These are phyloP conservation scores for Zootoca vivipara DNA, from an alignment of 2,113 vertebrate species.

Conservation along the genomic window DNA sequence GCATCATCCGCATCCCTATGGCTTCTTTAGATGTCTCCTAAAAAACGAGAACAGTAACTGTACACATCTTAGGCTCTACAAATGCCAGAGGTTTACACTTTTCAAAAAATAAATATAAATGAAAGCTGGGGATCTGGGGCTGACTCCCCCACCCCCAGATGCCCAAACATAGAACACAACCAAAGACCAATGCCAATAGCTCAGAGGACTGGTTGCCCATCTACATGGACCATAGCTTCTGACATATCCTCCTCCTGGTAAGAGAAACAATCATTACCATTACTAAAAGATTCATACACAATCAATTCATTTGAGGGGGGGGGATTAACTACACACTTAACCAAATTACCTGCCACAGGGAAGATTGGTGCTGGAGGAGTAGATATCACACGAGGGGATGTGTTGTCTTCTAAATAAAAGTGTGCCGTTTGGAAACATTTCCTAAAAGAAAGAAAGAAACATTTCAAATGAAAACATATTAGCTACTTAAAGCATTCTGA, in stretches of 20 bases:
- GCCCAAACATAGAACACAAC: no score
- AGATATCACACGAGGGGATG: constrained; percentile 88
- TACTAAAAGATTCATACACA: neutral
- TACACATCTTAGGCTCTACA: no score
- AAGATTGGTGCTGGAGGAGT: constrained; percentile 85
- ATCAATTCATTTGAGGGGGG: no score
- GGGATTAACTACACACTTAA: constrained; percentile 8
- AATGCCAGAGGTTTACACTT: no score
- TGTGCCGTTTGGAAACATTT: constrained; percentile 98
- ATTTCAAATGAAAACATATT: constrained; percentile 26
- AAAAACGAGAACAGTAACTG: no score
- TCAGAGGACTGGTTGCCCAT: neutral
- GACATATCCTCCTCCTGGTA: neutral
- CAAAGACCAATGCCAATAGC: no score
- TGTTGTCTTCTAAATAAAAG: constrained; percentile 94
- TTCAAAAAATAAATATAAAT: no score
- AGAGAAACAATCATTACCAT: neutral
- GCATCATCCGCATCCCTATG: no score
- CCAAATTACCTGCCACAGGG: constrained; percentile 86
- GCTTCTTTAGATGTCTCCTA: no score
- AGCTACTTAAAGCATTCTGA: neutral
- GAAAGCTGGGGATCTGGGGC: no score
- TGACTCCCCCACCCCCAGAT: no score
- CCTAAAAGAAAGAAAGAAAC: constrained; percentile 73
- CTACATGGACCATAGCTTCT: neutral